phyloP scores from a whole-genome alignment of 2,888 invertebrate genomes.

The Pinctada fucata region DNA sequence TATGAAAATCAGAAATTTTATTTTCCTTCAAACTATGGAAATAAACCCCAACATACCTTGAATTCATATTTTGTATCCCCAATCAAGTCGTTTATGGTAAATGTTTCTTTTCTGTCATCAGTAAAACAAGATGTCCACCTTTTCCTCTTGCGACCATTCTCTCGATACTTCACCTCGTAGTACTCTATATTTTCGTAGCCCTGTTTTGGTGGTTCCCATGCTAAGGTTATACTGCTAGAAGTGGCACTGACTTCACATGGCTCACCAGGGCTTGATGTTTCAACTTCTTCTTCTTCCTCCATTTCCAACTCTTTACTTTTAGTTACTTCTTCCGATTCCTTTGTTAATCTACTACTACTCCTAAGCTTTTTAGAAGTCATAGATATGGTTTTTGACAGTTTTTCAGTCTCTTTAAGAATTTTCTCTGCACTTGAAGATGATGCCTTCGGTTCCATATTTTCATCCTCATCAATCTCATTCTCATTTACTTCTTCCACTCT shows the following conservation, averaged over 20 bases:
- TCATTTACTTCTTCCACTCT: background rate
- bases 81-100: background rate
- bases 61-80: background rate
- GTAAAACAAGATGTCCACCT: background rate
- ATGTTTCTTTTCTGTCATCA: background rate
- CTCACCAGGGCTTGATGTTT: background rate
- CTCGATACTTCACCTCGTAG: background rate
- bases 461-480: background rate
- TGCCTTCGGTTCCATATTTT: background rate
- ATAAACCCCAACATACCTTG: background rate
- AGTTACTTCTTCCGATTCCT: too few relatives aligned
- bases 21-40: background rate
- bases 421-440: too few relatives aligned
- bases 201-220: constrained; percentile 1
- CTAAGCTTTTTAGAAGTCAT: too few relatives aligned
- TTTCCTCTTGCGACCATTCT: background rate
- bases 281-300: background rate
- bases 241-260: background rate
- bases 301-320: background rate
- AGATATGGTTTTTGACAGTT: too few relatives aligned
- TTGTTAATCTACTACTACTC: too few relatives aligned
- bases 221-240: background rate
- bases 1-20: too few relatives aligned
- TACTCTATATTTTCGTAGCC: background rate
- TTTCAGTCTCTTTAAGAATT: too few relatives aligned